Base-by-base conservation (phyloP, 2,888 invertebrate genomes). In the Parelbella ahira region DNA sequence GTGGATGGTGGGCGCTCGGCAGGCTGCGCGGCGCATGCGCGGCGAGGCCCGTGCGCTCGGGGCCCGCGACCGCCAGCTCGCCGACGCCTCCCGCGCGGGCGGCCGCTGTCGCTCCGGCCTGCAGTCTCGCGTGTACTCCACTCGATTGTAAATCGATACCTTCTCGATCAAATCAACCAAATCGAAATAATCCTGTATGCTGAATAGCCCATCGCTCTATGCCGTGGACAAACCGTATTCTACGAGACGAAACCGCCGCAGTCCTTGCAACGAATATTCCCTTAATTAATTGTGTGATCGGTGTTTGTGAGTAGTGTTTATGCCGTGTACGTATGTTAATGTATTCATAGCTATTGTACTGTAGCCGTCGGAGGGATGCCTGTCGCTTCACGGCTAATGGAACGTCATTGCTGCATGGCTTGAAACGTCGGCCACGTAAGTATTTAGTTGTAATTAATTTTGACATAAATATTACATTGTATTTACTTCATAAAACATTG, bases 11-110 rank as follows among this genome's bases (percentile, higher is more conserved):
- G 48, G 20, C 44, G 36, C 32, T 41, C 4, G 54, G 60, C 63
- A 63, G 73, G 73, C 72, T 63, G 52, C 49, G 51, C 60, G 64
- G 65, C 81, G 83, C 84, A 76, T 56, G 83, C 83, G 72, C 71
- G 60, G 37, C 63, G 50, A 58, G 69, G 62, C 67, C 69, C 66
- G 73, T 65, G 69, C 77, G 73, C 74, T 67, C 61, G 51, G 57
- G 58, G 65, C 66, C 70, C 60, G 59, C 59, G 54, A 51, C 54
- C 64, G 65, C 59, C 74, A 77, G 75, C 73, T 62, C 54, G 58
- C 58, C 63, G 63, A 62, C 69, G 73, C 63, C 62, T 60, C 51
- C 61, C 69, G 63, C 65, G 68, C 69, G 74, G 66, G 62, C 71
- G 80, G 75, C 67, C 75, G 78, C 50, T 52, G 56, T 57, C 56